Base-by-base conservation (phyloP, 1,140 invertebrate genomes). In the Drosophila nikananu region DNA sequence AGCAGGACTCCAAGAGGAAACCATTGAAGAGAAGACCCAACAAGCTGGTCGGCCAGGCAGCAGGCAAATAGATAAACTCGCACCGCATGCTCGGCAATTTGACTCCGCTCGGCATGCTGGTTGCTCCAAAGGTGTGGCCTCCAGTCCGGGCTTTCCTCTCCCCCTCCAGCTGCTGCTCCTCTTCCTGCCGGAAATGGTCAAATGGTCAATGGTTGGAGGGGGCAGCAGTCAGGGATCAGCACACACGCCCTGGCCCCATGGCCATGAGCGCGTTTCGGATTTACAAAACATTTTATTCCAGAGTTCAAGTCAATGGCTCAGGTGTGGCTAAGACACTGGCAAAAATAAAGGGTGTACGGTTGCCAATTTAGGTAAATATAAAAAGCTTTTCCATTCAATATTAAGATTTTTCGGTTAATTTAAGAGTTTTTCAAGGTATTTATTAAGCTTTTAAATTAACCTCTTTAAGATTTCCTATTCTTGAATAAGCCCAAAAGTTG, bases 241-340 rank as follows among this genome's bases (percentile, higher is more conserved):
- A 63, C 46, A 59, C 32, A 71, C 39, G 23, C 30, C 9, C 23
- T 27, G 46, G 3, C 23, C 46, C 21, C 46, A 17, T 49, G 23
- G 23, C 48, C 15, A 49, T 54, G 74, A 52, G 76, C 66, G 76
- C 66, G 86, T 84, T 89, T 86, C 81, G 83, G 78, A 84, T 90
- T 89, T 90, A 81, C 86, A 90, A 89, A 89, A 89, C 84, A 89
- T 89, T 84, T 89, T 84, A 89, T 89, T 90, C 86, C 86, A 72
- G 54, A 57, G 78, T 79, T 79, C 63, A 70, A 76, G 60, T 68
- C 70, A 51, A 30, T 27, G 42, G 67, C 54, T 84, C 81, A 73
- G 77, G 79, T 83, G 66, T 10, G 72, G 39, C 57, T 42, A 23
- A 10, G 0, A 7, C 49, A 71, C 64, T 68, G 48, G n/a, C 2